Evolutionary conservation across 1,140 invertebrate species (phyloP).

Genomic region (Linepithema humile): DNA sequence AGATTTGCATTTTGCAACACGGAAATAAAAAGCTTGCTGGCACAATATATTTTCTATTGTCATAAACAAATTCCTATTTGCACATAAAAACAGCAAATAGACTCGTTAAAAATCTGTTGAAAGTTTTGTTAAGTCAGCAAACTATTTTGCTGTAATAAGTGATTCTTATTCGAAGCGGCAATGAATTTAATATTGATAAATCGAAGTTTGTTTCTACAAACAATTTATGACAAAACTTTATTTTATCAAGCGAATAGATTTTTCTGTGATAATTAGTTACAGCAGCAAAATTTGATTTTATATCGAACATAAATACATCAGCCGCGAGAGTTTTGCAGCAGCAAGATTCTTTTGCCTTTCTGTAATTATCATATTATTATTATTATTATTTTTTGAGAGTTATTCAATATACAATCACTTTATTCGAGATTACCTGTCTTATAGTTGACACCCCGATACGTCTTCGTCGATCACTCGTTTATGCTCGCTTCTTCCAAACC

Average conservation of each 20-base stretch:
- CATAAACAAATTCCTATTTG: background rate
- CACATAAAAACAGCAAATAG: background rate
- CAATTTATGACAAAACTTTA: background rate
- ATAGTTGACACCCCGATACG: background rate
- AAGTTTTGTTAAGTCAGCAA: background rate
- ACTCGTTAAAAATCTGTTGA: background rate
- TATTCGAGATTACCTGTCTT: conserved; percentile 1
- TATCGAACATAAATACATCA: too few relatives aligned
- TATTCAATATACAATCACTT: background rate
- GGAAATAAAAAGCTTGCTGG: background rate
- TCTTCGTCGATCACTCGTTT: background rate
- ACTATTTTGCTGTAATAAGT: background rate
- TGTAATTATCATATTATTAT: background rate
- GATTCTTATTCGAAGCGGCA: too few relatives aligned
- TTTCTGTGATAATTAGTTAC: background rate
- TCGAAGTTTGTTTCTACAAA: background rate
- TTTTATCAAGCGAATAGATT: background rate
- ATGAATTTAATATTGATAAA: too few relatives aligned
- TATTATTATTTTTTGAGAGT: background rate
- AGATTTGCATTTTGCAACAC: background rate
- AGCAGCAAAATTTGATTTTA: background rate
- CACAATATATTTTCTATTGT: background rate
- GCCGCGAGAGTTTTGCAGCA: too few relatives aligned
- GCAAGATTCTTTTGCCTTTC: too few relatives aligned
- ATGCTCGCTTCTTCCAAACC: background rate